phyloP scores from a whole-genome alignment of 2,888 invertebrate genomes.

The Drosophila paranaensis region DNA sequence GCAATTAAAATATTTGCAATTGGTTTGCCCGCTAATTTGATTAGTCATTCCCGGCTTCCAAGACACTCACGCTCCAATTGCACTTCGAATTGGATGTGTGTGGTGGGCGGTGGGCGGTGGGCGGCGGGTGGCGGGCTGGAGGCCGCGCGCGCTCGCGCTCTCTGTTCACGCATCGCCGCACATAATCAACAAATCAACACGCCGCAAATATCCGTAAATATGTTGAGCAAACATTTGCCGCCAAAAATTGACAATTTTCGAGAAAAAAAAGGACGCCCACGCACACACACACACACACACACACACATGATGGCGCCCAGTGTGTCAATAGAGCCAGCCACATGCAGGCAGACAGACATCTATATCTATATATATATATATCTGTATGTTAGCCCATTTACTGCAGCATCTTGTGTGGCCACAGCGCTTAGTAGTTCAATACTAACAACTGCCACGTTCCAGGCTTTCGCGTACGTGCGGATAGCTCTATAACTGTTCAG shows the following conservation, averaged over 20 bases:
- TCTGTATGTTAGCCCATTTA: neutral
- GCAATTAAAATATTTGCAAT: constrained; percentile 56
- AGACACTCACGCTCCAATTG: constrained; percentile 34
- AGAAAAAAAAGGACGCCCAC: constrained; percentile 9
- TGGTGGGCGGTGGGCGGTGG: too few species aligned
- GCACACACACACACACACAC: constrained; percentile 2
- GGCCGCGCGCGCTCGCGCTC: neutral
- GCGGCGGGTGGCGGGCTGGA: neutral
- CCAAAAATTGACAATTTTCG: constrained; percentile 54
- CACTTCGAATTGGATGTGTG: too few species aligned
- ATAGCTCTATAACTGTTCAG: neutral
- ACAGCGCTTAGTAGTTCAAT: constrained; percentile 12
- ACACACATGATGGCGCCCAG: neutral
- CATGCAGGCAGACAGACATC: neutral
- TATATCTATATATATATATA: neutral
- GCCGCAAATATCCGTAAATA: constrained; percentile 51
- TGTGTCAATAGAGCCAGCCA: constrained; percentile 11
- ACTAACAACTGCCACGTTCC: neutral
- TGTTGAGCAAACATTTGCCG: constrained; percentile 48
- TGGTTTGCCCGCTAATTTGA: constrained; percentile 46
- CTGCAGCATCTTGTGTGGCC: neutral
- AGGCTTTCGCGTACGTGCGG: neutral
- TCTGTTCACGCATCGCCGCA: constrained; percentile 34
- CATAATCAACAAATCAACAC: constrained; percentile 51
- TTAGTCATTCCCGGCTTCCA: constrained; percentile 31